phyloP scores from a whole-genome alignment of 92 coral and sea anemone genomes.

The Actinostola sp. region DNA sequence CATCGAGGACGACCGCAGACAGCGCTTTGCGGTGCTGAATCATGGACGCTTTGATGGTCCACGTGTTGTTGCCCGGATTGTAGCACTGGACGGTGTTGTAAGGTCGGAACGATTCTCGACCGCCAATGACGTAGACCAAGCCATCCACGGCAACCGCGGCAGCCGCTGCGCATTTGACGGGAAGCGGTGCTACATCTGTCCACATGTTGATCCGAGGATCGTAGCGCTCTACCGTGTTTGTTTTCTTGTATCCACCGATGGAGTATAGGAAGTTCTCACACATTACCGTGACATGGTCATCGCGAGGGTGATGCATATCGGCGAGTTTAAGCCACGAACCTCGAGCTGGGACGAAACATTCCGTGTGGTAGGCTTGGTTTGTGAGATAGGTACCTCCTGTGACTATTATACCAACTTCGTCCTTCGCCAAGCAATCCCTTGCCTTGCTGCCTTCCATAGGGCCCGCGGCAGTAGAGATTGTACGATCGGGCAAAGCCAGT shows the following conservation, averaged over 20 bases:
- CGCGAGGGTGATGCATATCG: conserved; percentile 62
- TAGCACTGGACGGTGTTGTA: conserved; percentile 67
- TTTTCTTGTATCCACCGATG: conserved; percentile 62
- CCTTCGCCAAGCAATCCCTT: conserved; percentile 46
- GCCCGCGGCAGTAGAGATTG: neutral
- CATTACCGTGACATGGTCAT: conserved; percentile 60
- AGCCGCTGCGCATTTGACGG: conserved; percentile 49
- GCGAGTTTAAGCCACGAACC: conserved; percentile 56
- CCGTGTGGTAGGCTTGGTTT: conserved; percentile 32
- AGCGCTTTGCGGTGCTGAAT: conserved; percentile 66
- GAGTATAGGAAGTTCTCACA: conserved; percentile 56
- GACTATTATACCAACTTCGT: conserved; percentile 34
- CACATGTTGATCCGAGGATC: conserved; percentile 61
- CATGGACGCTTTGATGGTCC: conserved; percentile 73
- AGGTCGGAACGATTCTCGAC: conserved; percentile 60
- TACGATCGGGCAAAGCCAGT: conserved; percentile 33
- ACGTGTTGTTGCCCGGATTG: conserved; percentile 61
- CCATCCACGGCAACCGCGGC: conserved; percentile 72
- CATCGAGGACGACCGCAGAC: conserved; percentile 68
- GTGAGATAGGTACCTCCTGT: conserved; percentile 64
- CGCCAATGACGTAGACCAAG: conserved; percentile 69
- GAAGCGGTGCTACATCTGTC: conserved; percentile 49
- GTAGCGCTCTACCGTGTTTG: conserved; percentile 60
- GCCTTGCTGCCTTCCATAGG: conserved; percentile 1
- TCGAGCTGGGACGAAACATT: conserved; percentile 38